phyloP scores from a whole-genome alignment of 2,888 invertebrate species.

The Stegophylla sp. region DNA sequence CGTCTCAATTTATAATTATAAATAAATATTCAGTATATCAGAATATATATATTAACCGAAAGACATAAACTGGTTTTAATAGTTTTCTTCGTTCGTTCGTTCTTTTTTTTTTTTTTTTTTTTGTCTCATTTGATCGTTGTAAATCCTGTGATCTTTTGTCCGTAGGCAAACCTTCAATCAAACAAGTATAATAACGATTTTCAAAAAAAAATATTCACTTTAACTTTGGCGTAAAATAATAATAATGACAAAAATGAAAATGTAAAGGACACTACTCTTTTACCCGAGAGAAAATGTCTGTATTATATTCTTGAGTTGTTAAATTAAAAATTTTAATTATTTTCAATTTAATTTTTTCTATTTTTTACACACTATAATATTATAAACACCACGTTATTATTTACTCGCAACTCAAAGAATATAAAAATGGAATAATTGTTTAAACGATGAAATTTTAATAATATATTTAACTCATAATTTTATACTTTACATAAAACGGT shows the following conservation, averaged over 20 bases:
- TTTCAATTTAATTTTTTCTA: background rate
- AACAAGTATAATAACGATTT: background rate
- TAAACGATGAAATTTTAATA: background rate
- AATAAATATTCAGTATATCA: too few relatives aligned
- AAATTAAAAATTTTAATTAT: too few relatives aligned
- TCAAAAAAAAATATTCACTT: background rate
- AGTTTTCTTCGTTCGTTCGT: conserved; percentile 18
- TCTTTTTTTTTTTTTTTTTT: too few relatives aligned
- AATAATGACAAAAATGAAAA: too few relatives aligned
- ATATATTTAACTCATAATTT: too few relatives aligned
- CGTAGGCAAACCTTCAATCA: background rate
- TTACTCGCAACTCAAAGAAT: background rate
- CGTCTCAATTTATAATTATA: background rate
- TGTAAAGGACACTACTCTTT: too few relatives aligned
- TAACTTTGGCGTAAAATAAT: too few relatives aligned
- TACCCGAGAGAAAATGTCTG: too few relatives aligned
- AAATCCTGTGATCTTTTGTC: background rate
- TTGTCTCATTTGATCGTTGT: background rate
- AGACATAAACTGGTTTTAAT: conserved; percentile 31
- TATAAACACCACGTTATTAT: too few relatives aligned
- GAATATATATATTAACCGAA: too few relatives aligned
- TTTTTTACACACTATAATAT: background rate
- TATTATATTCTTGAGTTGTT: too few relatives aligned
- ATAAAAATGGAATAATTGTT: background rate
- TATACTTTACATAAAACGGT: too few relatives aligned